Conservation (phyloP, 1,140 invertebrate genomes). For the Nomia melanderi region DNA sequence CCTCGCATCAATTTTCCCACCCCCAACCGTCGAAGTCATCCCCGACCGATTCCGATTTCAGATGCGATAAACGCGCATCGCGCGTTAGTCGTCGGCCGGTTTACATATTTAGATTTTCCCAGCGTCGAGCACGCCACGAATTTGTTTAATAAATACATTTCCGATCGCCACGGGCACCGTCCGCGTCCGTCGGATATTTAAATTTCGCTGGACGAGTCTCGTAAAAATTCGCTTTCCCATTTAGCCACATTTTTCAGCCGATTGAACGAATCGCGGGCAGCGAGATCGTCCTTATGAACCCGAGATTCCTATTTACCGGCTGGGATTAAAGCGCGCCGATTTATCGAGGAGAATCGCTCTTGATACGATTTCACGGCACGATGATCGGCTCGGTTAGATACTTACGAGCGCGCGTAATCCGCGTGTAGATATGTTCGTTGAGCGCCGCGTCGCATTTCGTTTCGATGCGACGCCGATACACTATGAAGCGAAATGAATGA, state of each 20-base stretch:
- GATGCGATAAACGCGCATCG: not conserved
- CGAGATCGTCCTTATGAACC: conserved; percentile 5
- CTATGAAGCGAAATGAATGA: conserved; percentile 75
- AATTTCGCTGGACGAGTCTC: conserved; percentile 11
- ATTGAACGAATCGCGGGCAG: not conserved
- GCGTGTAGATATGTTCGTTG: not conserved
- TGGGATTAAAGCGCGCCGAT: conserved; percentile 50
- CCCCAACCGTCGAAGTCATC: too few relatives aligned
- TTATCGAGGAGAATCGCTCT: conserved; percentile 36
- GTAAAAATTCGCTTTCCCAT: conserved; percentile 42
- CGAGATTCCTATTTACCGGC: conserved; percentile 39
- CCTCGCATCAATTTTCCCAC: not conserved
- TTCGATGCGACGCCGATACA: not conserved
- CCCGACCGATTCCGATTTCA: not conserved
- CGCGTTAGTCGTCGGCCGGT: not conserved
- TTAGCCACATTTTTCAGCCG: conserved; percentile 27
- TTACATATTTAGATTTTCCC: conserved; percentile 36
- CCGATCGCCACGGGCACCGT: not conserved
- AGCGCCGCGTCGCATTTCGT: not conserved
- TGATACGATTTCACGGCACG: conserved; percentile 34
- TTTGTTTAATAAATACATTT: conserved; percentile 41
- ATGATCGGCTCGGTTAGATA: conserved; percentile 29
- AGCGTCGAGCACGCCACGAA: conserved; percentile 1
- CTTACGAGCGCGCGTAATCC: conserved; percentile 12
- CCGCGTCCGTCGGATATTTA: not conserved